Evolutionary conservation across 2,797 vertebrate genomes (phyloP).

Genomic region (Hemitrygon akajei): DNA sequence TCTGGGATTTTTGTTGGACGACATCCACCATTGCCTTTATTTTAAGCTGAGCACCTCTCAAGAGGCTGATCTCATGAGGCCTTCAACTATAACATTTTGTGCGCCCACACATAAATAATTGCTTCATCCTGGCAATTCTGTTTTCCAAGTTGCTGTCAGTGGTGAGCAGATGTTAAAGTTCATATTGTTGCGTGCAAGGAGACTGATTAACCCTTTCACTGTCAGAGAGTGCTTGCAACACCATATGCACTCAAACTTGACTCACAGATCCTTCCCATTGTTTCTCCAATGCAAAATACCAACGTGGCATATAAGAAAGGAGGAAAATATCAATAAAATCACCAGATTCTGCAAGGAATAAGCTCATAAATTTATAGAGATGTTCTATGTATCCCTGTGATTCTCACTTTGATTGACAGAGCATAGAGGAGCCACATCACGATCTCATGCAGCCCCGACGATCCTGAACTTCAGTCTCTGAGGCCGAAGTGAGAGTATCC

Average conservation of each 20-base stretch:
- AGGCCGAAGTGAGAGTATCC: too few relatives aligned
- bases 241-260: background rate
- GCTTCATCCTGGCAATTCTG: slow-evolving; percentile 30
- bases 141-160: slow-evolving; percentile 28
- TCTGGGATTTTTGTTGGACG: background rate
- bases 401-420: too few relatives aligned
- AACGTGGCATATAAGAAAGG: background rate
- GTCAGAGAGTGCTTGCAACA: background rate
- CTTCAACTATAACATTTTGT: slow-evolving; percentile 20
- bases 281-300: background rate
- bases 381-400: background rate
- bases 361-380: too few relatives aligned
- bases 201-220: background rate
- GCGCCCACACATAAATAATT: slow-evolving; percentile 32
- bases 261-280: background rate
- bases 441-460: too few relatives aligned
- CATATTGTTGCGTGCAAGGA: slow-evolving; percentile 1
- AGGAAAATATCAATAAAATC: background rate
- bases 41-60: slow-evolving; percentile 10
- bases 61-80: slow-evolving; percentile 11
- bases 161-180: slow-evolving; percentile 11
- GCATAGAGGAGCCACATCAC: too few relatives aligned
- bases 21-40: background rate
- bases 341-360: background rate
- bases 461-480: too few relatives aligned